Evolutionary conservation across 2,797 vertebrate species (phyloP), one percentile per base, ranked within the genome.

Genomic region (Cheirogaleus major): DNA sequence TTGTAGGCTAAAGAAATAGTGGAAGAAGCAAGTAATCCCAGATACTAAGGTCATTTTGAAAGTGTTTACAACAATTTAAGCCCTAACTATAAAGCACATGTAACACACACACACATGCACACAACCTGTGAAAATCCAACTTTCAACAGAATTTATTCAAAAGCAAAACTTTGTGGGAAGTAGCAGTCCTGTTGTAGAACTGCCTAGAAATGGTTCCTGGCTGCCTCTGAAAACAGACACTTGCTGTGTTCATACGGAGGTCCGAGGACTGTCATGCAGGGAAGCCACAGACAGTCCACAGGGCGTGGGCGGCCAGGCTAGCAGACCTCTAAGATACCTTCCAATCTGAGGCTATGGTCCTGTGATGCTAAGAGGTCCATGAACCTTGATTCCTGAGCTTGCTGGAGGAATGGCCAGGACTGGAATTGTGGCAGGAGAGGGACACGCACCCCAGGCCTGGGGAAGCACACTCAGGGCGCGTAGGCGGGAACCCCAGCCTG

Each of bases 251-350:
- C 63, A 45, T 43, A 27, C 12, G 0, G 5, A n/a, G 45, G 22
- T 57, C 35, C 9, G 57, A 27, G 4, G 55, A 5, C 15, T 0
- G 3, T 7, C 25, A 1, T 1, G 11, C 7, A 12, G 59, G 38
- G 32, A 32, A 5, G 5, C 25, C 2, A 4, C 25, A 11, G 69
- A 50, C 6, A 15, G 20, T 57, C 67, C 69, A 23, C 30, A 82
- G 63, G 48, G 18, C 14, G 48, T 63, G 63, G 13, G 65, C 2
- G 3, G 18, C 30, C 43, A 67, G 55, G 27, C 38, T 5, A 6
- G 8, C 15, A 20, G 75, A 61, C 70, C 75, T 48, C 65, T 67
- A 20, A 27, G 73, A 13, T 2, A 27, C 48, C 45, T 45, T 45
- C 45, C 45, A 14, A 43, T 4, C 15, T 7, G 45, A 65, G 41